Evolutionary conservation across 2,113 vertebrate genomes (phyloP), one percentile per base, ranked within the genome.

Genomic region (Aepyceros melampus): DNA sequence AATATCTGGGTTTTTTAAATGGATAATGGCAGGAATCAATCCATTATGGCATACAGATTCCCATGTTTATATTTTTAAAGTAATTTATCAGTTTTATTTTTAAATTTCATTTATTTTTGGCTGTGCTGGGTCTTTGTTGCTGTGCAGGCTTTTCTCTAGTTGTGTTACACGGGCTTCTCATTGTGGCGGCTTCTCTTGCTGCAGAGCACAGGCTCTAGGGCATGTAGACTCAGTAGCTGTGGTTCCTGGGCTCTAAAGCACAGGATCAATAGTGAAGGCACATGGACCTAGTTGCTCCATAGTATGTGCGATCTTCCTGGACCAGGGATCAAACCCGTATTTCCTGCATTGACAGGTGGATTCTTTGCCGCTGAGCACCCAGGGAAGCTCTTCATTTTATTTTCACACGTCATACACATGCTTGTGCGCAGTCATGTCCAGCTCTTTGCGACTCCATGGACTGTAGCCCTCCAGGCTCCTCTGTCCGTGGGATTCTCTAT

Each of bases 21-120:
- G 1, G 25, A 4, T n/a, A 5, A 33, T 15, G 31, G 29, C 7
- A 4, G 67, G 49, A 40, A 62, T 51, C 2, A 53, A 17, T 33
- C 49, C 13, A 19, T 40, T 21, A 0, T 58, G 49, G 19, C 6
- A 6, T 33, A 2, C 17, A 4, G 43, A 29, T 16, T 0, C 21
- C 36, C 9, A 23, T 36, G 58, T 58, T 47, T 2, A 31, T 6
- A 6, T 56, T 89, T 78, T 11, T 33, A 47, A 60, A 51, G 29
- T 13, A 9, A 87, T 10, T 21, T n/a, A 19, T 74, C 49, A 2
- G 7, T 27, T 43, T 81, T 31, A 25, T 60, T 40, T 76, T 67
- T 10, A 21, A 36, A 25, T 49, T 49, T 49, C 3, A 29, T 79
- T 31, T 11, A 33, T 49, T 49, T 79, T 81, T 31, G 76, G 25